Conservation (phyloP, 2,888 invertebrate species). For the Oithona nana region DNA sequence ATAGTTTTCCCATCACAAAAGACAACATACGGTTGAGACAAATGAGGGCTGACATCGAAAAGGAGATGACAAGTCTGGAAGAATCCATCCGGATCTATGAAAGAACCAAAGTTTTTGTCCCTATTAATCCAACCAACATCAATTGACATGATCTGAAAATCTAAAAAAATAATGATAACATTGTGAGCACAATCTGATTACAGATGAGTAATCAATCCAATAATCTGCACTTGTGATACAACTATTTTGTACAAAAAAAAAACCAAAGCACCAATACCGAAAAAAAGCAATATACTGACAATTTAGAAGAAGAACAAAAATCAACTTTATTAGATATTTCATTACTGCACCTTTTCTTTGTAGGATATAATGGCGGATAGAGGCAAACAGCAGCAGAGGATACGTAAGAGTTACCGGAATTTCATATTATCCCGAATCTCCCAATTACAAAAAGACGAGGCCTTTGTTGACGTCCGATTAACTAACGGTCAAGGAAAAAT, state of each 20-base stretch:
- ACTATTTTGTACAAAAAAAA: no score
- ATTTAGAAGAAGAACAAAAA: no score
- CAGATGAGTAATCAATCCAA: no score
- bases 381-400: neutral
- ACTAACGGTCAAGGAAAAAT: neutral
- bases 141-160: no score
- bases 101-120: neutral
- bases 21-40: neutral
- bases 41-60: neutral
- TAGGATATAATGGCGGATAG: no score
- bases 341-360: no score
- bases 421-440: neutral
- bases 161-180: no score
- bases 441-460: neutral
- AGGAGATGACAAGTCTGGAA: neutral
- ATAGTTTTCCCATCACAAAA: neutral
- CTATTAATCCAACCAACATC: neutral
- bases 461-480: neutral
- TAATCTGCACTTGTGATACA: no score
- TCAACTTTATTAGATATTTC: no score
- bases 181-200: no score
- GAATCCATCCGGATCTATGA: neutral
- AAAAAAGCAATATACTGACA: no score
- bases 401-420: neutral
- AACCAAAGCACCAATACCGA: no score